A percentile compares a stretch with the other conserved stretches of the same genome.
Evolutionary conservation across 2,113 vertebrate genomes (phyloP).

Genomic region (Spheniscus mendiculus): DNA sequence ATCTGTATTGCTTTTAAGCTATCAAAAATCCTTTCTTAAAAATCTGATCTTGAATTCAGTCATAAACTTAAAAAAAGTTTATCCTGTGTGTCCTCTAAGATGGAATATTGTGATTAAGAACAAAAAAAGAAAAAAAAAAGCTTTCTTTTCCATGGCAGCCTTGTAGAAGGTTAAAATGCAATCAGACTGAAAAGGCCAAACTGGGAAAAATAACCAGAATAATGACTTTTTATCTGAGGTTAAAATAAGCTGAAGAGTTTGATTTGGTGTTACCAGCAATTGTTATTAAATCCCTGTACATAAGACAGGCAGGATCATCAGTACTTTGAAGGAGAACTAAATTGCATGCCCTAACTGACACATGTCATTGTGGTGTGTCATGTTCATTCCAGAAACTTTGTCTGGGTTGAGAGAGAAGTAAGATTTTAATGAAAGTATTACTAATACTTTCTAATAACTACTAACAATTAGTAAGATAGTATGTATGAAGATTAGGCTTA

Average conservation of each 20-base stretch:
- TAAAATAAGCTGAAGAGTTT: not conserved
- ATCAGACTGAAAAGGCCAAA: not conserved
- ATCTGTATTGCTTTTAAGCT: not conserved
- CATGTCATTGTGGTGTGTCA: accelerated
- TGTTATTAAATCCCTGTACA: not conserved
- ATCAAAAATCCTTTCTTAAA: not conserved
- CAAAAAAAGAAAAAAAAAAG: not conserved
- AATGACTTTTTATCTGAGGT: not conserved
- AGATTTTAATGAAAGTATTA: not conserved
- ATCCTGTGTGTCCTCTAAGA: not conserved
- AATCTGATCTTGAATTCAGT: not conserved
- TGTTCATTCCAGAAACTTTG: not conserved
- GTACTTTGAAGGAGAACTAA: not conserved
- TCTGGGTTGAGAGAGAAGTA: not conserved
- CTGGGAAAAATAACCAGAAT: not conserved
- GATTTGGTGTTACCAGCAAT: not conserved
- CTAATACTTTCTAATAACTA: not conserved
- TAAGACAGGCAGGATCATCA: not conserved
- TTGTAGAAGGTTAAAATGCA: not conserved
- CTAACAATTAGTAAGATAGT: not conserved
- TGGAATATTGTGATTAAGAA: not conserved
- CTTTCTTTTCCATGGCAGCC: not conserved
- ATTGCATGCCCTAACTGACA: not conserved
- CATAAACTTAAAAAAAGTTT: not conserved
- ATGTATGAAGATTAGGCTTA: not conserved